Base-by-base conservation (phyloP, 37 sponge, comb jelly and placozoan species). In the Amphimedon queenslandica region DNA sequence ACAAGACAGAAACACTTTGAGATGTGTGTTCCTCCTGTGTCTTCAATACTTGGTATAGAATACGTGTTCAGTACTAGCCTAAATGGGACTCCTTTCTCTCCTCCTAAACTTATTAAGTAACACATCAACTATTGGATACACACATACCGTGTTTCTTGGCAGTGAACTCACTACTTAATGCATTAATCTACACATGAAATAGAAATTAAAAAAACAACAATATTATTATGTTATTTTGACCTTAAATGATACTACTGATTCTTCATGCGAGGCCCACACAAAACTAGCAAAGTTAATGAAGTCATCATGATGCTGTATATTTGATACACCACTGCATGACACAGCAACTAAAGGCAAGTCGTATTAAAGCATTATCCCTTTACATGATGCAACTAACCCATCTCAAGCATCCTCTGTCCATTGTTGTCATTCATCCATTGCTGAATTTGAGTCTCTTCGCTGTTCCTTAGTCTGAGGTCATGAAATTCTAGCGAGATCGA, bases 11-110 rank as follows among this genome's bases (percentile, higher is more conserved):
- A 64, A 0, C 75, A 2, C 30, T 53, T 47, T 18, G 8, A 47
- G 58, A 71, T 67, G 29, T 38, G 32, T 10, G 21, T 20, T 25
- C 53, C 30, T 0, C 40, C 39, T 18, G 33, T 11, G 29, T 47
- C 53, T 47, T 47, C 53, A 47, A 47, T 47, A 8, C 53, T 13
- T 47, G 30, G 30, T 28, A 58, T 58, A 41, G 27, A 30, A 31
- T 37, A 69, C 2, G 73, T 69, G 35, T 74, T 84, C 64, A 89
- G 27, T 55, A 64, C 27, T 13, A 89, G 55, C 69, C 61, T 71
- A 24, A 89, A 75, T 60, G 72, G 85, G 58, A 80, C 80, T 16
- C 90, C 90, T 64, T 70, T 79, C 76, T 89, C 90, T n/a, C 90
- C 90, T 51, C 90, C 88, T 86, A 27, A 53, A 63, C 18, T 70